Evolutionary conservation across 2,888 invertebrate genomes (phyloP).

Genomic region (Diadegma fenestrale): DNA sequence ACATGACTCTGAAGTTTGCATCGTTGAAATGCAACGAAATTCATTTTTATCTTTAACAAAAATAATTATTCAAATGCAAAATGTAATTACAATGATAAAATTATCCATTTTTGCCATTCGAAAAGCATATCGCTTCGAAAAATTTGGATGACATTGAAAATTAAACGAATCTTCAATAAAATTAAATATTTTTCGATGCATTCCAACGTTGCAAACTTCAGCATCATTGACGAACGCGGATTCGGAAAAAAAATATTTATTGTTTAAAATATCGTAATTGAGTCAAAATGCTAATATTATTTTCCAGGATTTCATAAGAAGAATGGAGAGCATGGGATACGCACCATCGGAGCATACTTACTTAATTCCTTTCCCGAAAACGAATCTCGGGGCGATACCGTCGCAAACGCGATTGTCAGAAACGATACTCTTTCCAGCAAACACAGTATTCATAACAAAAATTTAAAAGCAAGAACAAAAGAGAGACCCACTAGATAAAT

Average conservation of each 20-base stretch:
- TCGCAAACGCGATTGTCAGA: slow-evolving; percentile 78
- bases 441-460: slow-evolving; percentile 84
- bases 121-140: too few species aligned
- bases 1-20: too few species aligned
- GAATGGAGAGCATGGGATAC: slow-evolving; percentile 82
- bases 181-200: too few species aligned
- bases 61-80: too few species aligned
- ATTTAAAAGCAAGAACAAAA: slow-evolving; percentile 75
- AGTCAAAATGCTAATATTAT: not conserved
- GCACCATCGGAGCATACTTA: slow-evolving; percentile 80
- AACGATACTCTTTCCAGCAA: slow-evolving; percentile 82
- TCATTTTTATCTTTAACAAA: too few species aligned
- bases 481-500: slow-evolving; percentile 30
- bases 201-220: too few species aligned
- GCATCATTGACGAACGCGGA: not conserved
- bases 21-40: too few species aligned
- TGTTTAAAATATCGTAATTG: not conserved
- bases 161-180: too few species aligned
- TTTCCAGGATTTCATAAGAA: slow-evolving; percentile 79
- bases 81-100: too few species aligned
- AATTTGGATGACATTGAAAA: too few species aligned
- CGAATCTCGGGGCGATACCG: slow-evolving; percentile 81
- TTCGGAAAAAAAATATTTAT: not conserved
- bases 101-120: too few species aligned
- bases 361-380: slow-evolving; percentile 82